Conservation (phyloP, 2,797 vertebrate species). For the Neosalanx taihuensis region DNA sequence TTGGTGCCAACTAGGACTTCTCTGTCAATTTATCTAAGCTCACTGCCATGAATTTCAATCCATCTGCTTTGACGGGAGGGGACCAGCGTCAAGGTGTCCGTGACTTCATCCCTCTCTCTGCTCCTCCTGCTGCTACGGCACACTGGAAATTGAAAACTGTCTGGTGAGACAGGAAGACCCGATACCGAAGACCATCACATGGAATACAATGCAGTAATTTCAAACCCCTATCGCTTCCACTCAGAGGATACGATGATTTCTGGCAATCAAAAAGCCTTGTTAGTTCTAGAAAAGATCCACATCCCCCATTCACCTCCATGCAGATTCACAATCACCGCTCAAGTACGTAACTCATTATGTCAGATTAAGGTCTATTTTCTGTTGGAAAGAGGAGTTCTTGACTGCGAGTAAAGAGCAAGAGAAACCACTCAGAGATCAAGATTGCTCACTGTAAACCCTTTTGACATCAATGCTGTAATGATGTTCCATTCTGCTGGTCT, state of each 20-base stretch:
- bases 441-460: neutral
- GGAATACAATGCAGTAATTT: conserved; percentile 46
- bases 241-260: conserved; percentile 21
- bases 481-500: conserved; percentile 13
- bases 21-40: neutral
- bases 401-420: conserved; percentile 7
- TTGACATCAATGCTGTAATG: neutral
- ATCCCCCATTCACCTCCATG: conserved; percentile 4
- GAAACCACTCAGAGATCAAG: conserved; percentile 1
- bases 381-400: conserved; percentile 4
- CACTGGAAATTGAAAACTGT: conserved; percentile 45
- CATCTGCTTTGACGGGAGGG: conserved; percentile 20
- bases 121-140: conserved; percentile 31
- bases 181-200: conserved; percentile 53
- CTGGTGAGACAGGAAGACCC: conserved; percentile 51
- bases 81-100: conserved; percentile 4
- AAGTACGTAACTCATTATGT: conserved; percentile 37
- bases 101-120: conserved; percentile 5
- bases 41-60: conserved; percentile 10
- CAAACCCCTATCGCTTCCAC: conserved; percentile 38
- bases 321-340: conserved; percentile 15
- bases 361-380: neutral
- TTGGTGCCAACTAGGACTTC: neutral
- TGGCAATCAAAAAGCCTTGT: conserved; percentile 32
- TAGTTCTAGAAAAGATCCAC: conserved; percentile 18